A percentile compares a stretch with the other conserved stretches of the same genome.
Conservation (phyloP, 2,888 invertebrate genomes). For the Ennomos quercinarius region DNA sequence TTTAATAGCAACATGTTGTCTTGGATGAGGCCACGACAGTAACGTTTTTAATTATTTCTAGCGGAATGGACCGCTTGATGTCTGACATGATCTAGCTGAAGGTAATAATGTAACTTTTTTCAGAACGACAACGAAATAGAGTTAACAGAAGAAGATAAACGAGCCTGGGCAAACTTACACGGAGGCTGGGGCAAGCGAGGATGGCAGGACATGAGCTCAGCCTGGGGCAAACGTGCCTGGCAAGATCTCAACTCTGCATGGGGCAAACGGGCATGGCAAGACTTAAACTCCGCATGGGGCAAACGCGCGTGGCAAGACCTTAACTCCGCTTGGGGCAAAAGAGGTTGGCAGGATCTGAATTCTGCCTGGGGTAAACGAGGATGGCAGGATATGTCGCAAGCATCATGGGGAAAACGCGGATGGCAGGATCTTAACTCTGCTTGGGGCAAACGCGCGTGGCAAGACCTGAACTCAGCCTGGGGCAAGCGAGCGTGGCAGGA, state of each 20-base stretch:
- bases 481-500: constrained; percentile 87
- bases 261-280: constrained; percentile 87
- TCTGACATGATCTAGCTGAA: background rate
- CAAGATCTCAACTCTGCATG: constrained; percentile 81
- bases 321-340: constrained; percentile 81
- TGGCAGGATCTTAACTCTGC: constrained; percentile 83
- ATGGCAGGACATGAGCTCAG: constrained; percentile 85
- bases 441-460: constrained; percentile 87
- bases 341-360: constrained; percentile 86
- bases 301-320: constrained; percentile 86
- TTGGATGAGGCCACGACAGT: constrained; percentile 14
- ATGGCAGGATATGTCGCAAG: constrained; percentile 81
- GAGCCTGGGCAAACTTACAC: constrained; percentile 86
- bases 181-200: constrained; percentile 85
- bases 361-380: constrained; percentile 65
- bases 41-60: constrained; percentile 10
- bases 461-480: constrained; percentile 80
- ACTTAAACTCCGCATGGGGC: constrained; percentile 83
- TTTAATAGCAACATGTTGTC: constrained; percentile 1
- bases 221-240: constrained; percentile 87
- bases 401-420: constrained; percentile 85
- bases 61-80: too few species aligned
- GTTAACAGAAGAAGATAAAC: constrained; percentile 84
- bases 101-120: constrained; percentile 26
- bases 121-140: constrained; percentile 77